These are phyloP conservation scores for Cyanistes caeruleus DNA, from an alignment of 2,113 vertebrate species.

Conservation along the genomic window DNA sequence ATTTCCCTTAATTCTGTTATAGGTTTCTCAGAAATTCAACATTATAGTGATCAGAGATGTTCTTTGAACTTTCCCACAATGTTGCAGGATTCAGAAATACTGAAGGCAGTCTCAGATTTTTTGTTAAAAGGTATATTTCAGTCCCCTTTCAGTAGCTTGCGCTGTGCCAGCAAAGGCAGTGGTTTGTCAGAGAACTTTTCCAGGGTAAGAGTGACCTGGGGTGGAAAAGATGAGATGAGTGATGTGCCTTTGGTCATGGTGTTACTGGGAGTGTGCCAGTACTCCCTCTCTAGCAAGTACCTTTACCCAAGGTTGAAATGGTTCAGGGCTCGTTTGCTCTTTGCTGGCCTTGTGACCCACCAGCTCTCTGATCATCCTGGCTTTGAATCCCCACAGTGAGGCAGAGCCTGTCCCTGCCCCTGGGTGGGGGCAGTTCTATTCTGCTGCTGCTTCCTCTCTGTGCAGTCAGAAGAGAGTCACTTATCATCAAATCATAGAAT, in stretches of 20 bases:
- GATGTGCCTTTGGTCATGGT: background rate
- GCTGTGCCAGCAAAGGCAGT: background rate
- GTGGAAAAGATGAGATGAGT: background rate
- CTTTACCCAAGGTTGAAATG: background rate
- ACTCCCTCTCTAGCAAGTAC: background rate
- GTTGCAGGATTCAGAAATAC: background rate
- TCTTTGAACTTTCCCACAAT: conserved; percentile 8
- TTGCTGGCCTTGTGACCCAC: no score
- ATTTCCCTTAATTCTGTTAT: background rate
- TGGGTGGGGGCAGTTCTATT: background rate
- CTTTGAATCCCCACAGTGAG: background rate
- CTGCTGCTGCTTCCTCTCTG: background rate
- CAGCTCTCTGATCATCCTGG: background rate
- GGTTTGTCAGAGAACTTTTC: background rate
- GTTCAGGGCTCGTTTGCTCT: background rate
- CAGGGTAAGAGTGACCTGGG: accelerated
- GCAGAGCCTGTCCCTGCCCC: background rate
- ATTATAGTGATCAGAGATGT: background rate
- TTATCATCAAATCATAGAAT: background rate
- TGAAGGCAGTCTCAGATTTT: background rate
- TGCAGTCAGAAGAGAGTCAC: background rate
- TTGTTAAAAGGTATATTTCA: background rate
- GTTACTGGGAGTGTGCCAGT: background rate
- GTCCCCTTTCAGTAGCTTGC: background rate
- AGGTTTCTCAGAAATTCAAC: background rate